Conservation (phyloP, 1,140 invertebrate genomes). For the Drosophila repletoides region DNA sequence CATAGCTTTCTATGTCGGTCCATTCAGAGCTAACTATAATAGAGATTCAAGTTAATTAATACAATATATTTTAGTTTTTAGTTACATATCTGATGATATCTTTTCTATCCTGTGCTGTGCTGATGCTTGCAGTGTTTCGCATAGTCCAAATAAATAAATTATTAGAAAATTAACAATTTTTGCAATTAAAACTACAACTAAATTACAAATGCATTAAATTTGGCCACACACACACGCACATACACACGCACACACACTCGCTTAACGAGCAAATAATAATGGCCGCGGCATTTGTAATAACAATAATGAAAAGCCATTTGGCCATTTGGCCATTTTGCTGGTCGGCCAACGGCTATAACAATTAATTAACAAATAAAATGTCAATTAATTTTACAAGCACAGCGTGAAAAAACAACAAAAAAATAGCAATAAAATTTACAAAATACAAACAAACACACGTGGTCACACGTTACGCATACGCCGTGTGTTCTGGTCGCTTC, state of each 20-base stretch:
- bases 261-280: slow-evolving; percentile 80
- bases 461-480: slow-evolving; percentile 38
- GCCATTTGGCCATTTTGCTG: slow-evolving; percentile 50
- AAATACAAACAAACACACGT: slow-evolving; percentile 9
- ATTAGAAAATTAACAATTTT: slow-evolving; percentile 77
- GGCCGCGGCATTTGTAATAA: slow-evolving; percentile 78
- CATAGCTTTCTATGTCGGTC: no score
- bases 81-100: no score
- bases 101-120: no score
- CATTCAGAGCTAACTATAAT: no score
- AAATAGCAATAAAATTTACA: slow-evolving; percentile 75
- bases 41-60: no score
- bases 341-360: slow-evolving; percentile 65
- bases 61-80: no score
- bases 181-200: slow-evolving; percentile 81
- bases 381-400: slow-evolving; percentile 81
- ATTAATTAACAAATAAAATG: slow-evolving; percentile 81
- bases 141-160: slow-evolving; percentile 64
- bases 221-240: slow-evolving; percentile 20
- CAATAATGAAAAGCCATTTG: slow-evolving; percentile 79
- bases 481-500: slow-evolving; percentile 7
- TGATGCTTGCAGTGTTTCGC: no score
- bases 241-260: slow-evolving; percentile 1
- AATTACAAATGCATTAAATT: slow-evolving; percentile 78
- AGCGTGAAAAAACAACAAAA: slow-evolving; percentile 37